These are phyloP conservation scores for Drosophila eugracilis DNA, from an alignment of 1,140 invertebrate genomes.

Conservation along the genomic window DNA sequence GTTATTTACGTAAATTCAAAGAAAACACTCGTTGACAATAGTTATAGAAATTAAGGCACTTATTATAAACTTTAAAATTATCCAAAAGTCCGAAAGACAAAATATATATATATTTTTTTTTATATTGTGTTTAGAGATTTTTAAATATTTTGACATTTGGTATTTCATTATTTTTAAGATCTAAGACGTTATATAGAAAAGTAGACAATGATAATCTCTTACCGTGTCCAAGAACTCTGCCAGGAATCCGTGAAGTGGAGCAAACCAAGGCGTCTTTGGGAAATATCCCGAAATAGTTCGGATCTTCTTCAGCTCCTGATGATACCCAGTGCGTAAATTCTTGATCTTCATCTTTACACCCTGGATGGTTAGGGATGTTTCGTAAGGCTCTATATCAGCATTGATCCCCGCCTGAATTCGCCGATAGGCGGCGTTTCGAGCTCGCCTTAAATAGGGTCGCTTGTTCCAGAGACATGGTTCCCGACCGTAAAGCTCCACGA, in stretches of 20 bases:
- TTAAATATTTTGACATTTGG: too few relatives aligned
- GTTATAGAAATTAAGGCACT: too few relatives aligned
- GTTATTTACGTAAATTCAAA: too few relatives aligned
- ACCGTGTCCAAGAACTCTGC: slow-evolving; percentile 52
- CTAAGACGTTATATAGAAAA: too few relatives aligned
- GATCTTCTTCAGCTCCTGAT: slow-evolving; percentile 67
- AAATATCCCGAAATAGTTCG: slow-evolving; percentile 38
- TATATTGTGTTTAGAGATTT: too few relatives aligned
- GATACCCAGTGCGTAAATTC: slow-evolving; percentile 56
- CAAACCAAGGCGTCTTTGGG: slow-evolving; percentile 59
- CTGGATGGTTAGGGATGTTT: slow-evolving; percentile 34
- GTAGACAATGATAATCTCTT: neutral
- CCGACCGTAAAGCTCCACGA: slow-evolving; percentile 59
- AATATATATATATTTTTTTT: too few relatives aligned
- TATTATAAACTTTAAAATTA: too few relatives aligned
- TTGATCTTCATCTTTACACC: slow-evolving; percentile 65
- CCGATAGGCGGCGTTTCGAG: slow-evolving; percentile 53
- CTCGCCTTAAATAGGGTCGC: slow-evolving; percentile 34
- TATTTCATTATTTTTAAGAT: too few relatives aligned
- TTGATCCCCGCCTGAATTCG: slow-evolving; percentile 64
- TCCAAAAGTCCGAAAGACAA: too few relatives aligned
- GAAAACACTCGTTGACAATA: too few relatives aligned
- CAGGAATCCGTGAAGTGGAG: slow-evolving; percentile 52
- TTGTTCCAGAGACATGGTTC: slow-evolving; percentile 68
- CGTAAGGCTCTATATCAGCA: slow-evolving; percentile 9